Percentiles rank a stretch among this genome's conserved stretches.
Conservation (phyloP, 2,113 vertebrate genomes). For the Poeciliopsis prolifica region DNA sequence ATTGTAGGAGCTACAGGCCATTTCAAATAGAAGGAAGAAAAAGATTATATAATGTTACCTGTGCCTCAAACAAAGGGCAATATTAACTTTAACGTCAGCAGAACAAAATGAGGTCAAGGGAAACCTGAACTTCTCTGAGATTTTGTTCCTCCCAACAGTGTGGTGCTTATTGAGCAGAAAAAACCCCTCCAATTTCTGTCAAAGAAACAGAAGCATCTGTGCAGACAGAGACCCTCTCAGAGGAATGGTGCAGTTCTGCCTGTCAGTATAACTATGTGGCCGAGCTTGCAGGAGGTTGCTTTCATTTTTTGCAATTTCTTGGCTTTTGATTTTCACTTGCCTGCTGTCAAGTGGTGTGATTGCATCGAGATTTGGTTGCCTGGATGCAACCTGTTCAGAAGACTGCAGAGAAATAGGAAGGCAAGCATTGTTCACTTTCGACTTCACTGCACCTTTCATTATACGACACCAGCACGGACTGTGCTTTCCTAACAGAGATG, state of each 20-base stretch:
- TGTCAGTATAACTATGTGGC: conserved; percentile 3
- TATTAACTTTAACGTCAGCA: conserved; percentile 33
- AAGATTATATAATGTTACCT: conserved; percentile 14
- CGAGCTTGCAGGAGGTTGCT: conserved; percentile 16
- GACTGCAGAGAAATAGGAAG: background rate
- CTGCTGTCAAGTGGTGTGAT: conserved; percentile 14
- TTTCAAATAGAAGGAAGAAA: background rate
- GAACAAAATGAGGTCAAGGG: conserved; percentile 20
- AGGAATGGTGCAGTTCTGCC: conserved; percentile 35
- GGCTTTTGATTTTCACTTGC: background rate
- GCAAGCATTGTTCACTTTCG: background rate
- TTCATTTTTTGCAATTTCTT: conserved; percentile 29
- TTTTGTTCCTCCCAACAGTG: conserved; percentile 11
- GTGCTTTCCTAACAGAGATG: conserved; percentile 9
- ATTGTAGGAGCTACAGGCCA: background rate
- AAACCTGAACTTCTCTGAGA: conserved; percentile 21
- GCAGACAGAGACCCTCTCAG: conserved; percentile 31
- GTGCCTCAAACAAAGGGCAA: conserved; percentile 19
- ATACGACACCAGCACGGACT: conserved; percentile 5
- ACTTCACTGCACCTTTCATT: background rate
- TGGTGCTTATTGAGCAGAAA: conserved; percentile 24
- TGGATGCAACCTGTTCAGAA: background rate
- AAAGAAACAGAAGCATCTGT: conserved; percentile 32
- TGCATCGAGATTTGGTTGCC: background rate
- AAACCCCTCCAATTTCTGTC: conserved; percentile 23